Base-by-base conservation (phyloP, 2,113 vertebrate species). In the Miniopterus natalensis region DNA sequence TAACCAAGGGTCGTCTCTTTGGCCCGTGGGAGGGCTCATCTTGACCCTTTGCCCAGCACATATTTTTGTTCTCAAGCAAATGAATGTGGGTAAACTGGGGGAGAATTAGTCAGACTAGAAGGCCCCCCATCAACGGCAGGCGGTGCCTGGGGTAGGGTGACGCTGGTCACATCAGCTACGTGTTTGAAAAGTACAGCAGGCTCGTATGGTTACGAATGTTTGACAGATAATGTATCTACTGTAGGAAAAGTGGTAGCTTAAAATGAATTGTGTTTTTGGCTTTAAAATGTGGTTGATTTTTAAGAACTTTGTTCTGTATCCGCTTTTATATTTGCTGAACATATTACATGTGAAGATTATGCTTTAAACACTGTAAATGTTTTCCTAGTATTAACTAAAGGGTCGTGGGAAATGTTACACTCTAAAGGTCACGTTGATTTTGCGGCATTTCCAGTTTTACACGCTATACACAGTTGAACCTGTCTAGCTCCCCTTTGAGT, bases 311-410 rank as follows among this genome's bases (percentile, higher is more conserved):
- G 61, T 75, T 95, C 78, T 94, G 13, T 94, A 45, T 95, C 96
- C 97, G 90, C 94, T 96, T 96, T 97, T 94, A 75, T 93, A 86
- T 97, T 96, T 96, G 75, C 71, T 92, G 65, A 94, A 94, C 84
- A 73, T 93, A 95, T 78, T 90, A 88, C 27, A 90, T 57, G 31
- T 68, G 80, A 81, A 97, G 68, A 95, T 93, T 97, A 81, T 87
- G 53, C 92, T 92, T 87, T 88, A 93, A 88, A 84, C 42, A 59
- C 53, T 73, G 17, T 84, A 85, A 92, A 91, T 92, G 65, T 95
- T 95, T 96, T 94, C 71, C 83, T 77, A 68, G 65, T 93, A 93
- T 87, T 95, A 96, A 78, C 81, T 93, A 90, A 71, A 68, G 2
- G 40, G 81, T 78, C 40, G 51, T 84, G 31, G 80, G 68, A 65